Evolutionary conservation across 2,113 vertebrate genomes (phyloP).

Genomic region (Chiloscyllium plagiosum): DNA sequence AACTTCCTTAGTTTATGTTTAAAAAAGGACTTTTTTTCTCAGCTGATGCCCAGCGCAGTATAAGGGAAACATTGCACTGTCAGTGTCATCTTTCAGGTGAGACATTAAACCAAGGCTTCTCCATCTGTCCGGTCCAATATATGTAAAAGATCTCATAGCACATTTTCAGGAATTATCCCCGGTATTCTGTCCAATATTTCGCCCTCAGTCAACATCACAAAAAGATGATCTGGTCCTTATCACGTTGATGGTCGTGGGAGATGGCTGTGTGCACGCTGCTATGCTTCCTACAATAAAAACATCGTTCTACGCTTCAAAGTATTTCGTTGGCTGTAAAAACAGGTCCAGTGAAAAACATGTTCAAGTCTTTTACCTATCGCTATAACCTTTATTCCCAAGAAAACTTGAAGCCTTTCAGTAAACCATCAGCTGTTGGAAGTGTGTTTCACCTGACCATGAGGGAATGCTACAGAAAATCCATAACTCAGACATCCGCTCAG

Average conservation of each 20-base stretch:
- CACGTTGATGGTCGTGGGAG: not conserved
- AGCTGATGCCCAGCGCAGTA: too few relatives aligned
- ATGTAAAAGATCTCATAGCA: too few relatives aligned
- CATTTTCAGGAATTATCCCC: not conserved
- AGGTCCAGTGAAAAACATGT: not conserved
- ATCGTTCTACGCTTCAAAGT: not conserved
- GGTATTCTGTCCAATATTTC: not conserved
- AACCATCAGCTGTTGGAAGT: not conserved
- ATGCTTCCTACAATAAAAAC: not conserved
- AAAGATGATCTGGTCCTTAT: not conserved
- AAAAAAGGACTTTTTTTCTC: not conserved
- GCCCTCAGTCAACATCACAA: not conserved
- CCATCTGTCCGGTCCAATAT: too few relatives aligned
- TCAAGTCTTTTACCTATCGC: not conserved
- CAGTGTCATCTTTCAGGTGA: too few relatives aligned
- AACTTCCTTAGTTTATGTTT: not conserved
- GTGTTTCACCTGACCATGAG: not conserved
- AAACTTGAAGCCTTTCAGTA: not conserved
- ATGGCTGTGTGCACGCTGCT: not conserved
- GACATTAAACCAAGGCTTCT: too few relatives aligned
- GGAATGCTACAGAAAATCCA: not conserved
- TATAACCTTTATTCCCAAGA: not conserved
- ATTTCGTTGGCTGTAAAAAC: not conserved
- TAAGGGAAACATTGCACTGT: too few relatives aligned
- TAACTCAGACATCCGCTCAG: not conserved